phyloP scores from a whole-genome alignment of 2,888 invertebrate genomes.

The Galeopsomyia nigrocyanea region DNA sequence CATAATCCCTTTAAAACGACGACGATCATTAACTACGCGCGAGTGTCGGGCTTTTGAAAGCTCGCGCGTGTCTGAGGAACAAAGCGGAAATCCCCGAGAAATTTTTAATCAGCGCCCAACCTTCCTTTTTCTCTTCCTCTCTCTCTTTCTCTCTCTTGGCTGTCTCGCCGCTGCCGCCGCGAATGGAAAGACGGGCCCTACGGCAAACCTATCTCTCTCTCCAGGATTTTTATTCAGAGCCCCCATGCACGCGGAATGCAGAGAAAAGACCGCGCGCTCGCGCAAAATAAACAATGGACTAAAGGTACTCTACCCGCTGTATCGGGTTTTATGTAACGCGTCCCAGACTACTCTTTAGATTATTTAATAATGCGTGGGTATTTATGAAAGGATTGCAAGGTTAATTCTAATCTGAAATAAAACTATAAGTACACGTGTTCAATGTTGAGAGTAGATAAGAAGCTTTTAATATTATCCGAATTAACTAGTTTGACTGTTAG shows the following conservation, averaged over 20 bases:
- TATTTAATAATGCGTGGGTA: slow-evolving; percentile 19
- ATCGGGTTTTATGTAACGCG: slow-evolving; percentile 3
- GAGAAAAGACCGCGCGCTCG: background rate
- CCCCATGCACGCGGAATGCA: slow-evolving; percentile 13
- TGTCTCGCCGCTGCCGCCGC: background rate
- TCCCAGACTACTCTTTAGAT: too few species aligned
- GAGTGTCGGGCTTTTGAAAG: slow-evolving; percentile 4
- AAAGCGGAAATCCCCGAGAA: background rate
- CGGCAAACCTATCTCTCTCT: slow-evolving; percentile 11
- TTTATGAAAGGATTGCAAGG: background rate
- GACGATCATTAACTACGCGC: slow-evolving; percentile 17
- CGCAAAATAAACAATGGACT: slow-evolving; percentile 29
- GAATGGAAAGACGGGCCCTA: slow-evolving; percentile 19
- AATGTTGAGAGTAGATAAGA: too few species aligned
- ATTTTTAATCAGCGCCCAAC: slow-evolving; percentile 37
- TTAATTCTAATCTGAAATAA: too few species aligned
- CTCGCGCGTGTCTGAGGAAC: background rate
- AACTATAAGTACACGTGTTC: too few species aligned
- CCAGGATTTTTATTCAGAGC: slow-evolving; percentile 26
- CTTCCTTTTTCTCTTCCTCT: slow-evolving; percentile 7
- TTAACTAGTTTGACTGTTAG: too few species aligned
- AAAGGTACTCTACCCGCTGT: slow-evolving; percentile 20
- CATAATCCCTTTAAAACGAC: too few species aligned
- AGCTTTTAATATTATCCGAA: too few species aligned
- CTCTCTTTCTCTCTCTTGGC: background rate